Conservation (phyloP, 2,888 invertebrate species). For the Drosophila rellima region DNA sequence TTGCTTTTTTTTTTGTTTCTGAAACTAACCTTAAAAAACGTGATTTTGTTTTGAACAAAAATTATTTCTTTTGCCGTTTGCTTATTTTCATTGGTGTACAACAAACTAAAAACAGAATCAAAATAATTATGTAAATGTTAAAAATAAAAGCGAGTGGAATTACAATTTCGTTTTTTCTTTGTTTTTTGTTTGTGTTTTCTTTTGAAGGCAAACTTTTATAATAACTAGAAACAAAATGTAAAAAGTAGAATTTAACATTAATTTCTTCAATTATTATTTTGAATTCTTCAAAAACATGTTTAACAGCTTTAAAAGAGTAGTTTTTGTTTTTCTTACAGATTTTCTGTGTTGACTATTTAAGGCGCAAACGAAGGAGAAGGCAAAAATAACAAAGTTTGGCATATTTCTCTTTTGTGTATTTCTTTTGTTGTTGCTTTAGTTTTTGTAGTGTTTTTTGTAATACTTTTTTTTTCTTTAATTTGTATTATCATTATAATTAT, state of each 20-base stretch:
- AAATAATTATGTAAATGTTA: constrained; percentile 59
- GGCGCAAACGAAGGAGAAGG: constrained; percentile 44
- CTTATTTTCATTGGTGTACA: constrained; percentile 32
- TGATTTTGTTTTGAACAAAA: constrained; percentile 64
- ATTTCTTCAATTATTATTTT: constrained; percentile 18
- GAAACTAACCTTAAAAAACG: constrained; percentile 47
- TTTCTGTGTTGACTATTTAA: constrained; percentile 26
- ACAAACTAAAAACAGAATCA: constrained; percentile 52
- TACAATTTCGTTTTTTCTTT: constrained; percentile 67
- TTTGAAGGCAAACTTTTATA: constrained; percentile 48
- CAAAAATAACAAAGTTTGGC: constrained; percentile 50
- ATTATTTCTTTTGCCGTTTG: constrained; percentile 34
- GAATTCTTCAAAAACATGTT: constrained; percentile 30
- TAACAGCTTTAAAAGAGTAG: constrained; percentile 49
- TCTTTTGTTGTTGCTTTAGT: not conserved
- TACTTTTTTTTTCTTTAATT: constrained; percentile 37
- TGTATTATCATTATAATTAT: constrained; percentile 16
- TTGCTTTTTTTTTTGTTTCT: constrained; percentile 33
- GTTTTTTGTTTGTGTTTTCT: constrained; percentile 13
- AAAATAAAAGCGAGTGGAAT: constrained; percentile 80
- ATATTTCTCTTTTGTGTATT: constrained; percentile 15
- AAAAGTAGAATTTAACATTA: constrained; percentile 37
- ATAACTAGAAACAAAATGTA: constrained; percentile 60
- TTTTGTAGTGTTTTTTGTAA: constrained; percentile 36
- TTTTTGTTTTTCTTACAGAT: constrained; percentile 24